A percentile compares a stretch with the other conserved stretches of the same genome.
phyloP scores from a whole-genome alignment of 2,888 invertebrate genomes.

The Drosophila mimica region DNA sequence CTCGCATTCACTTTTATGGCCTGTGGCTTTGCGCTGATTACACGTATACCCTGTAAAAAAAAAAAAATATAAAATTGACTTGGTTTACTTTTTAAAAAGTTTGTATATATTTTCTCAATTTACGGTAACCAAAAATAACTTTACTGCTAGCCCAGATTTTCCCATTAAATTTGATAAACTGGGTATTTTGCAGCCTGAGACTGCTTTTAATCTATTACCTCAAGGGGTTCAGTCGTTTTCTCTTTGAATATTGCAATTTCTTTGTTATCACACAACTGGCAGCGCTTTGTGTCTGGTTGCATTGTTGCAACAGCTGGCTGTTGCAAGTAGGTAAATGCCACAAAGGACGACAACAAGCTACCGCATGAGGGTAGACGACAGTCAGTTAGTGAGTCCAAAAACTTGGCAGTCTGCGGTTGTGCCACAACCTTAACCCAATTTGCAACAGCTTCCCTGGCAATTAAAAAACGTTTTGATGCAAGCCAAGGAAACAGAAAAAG shows the following conservation, averaged over 20 bases:
- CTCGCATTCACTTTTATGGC: constrained; percentile 39
- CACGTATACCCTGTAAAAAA: constrained; percentile 14
- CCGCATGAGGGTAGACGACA: constrained; percentile 27
- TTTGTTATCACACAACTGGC: constrained; percentile 59
- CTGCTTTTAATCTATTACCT: not conserved
- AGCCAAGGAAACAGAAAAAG: constrained; percentile 8
- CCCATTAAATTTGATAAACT: not conserved
- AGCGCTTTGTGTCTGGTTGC: constrained; percentile 44
- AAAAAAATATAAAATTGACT: not conserved
- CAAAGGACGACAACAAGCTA: constrained; percentile 7
- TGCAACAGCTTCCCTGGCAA: constrained; percentile 57
- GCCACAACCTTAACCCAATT: constrained; percentile 71
- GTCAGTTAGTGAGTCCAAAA: not conserved
- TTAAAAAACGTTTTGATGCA: constrained; percentile 41
- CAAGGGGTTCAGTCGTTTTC: constrained; percentile 30
- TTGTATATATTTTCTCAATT: not conserved
- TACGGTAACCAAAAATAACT: not conserved
- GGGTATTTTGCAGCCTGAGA: constrained; percentile 3
- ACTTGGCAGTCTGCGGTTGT: constrained; percentile 10
- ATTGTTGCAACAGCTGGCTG: constrained; percentile 48
- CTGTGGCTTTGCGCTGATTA: not conserved
- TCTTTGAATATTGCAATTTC: constrained; percentile 49
- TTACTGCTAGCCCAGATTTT: not conserved
- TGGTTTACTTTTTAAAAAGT: not conserved
- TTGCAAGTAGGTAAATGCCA: constrained; percentile 37